phyloP scores from a whole-genome alignment of 2,888 invertebrate genomes.

The Morinoia aosen region DNA sequence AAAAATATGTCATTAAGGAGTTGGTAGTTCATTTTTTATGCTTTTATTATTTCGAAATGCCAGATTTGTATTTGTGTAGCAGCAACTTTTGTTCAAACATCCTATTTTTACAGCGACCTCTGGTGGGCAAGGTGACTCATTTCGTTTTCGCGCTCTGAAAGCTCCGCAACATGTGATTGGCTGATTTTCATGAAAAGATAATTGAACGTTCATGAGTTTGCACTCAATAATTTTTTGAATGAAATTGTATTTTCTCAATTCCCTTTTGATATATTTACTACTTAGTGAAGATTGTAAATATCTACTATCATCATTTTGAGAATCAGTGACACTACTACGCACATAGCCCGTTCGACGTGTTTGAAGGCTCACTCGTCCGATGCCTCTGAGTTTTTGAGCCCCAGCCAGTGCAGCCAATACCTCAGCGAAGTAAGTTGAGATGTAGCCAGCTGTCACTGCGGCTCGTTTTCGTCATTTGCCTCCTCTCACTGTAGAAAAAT shows the following conservation, averaged over 20 bases:
- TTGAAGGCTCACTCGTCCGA: not conserved
- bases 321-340: not conserved
- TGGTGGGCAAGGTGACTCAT: slow-evolving; percentile 28
- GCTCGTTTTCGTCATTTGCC: not conserved
- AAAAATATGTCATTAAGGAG: not conserved
- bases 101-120: slow-evolving; percentile 28
- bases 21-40: not conserved
- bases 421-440: not conserved
- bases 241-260: not conserved
- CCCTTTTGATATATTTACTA: not conserved
- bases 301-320: not conserved
- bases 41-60: too few species aligned
- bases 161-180: slow-evolving; percentile 8
- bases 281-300: not conserved
- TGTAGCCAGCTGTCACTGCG: not conserved
- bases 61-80: too few species aligned
- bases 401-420: not conserved
- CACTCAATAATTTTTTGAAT: not conserved
- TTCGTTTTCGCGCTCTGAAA: slow-evolving; percentile 27
- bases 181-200: not conserved
- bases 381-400: not conserved
- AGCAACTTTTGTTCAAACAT: not conserved
- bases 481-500: not conserved
- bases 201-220: not conserved
- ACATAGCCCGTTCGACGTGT: not conserved